A percentile compares a stretch with the other conserved stretches of the same genome.
phyloP scores from a whole-genome alignment of 2,797 vertebrate species.

The Cynopterus sphinx region DNA sequence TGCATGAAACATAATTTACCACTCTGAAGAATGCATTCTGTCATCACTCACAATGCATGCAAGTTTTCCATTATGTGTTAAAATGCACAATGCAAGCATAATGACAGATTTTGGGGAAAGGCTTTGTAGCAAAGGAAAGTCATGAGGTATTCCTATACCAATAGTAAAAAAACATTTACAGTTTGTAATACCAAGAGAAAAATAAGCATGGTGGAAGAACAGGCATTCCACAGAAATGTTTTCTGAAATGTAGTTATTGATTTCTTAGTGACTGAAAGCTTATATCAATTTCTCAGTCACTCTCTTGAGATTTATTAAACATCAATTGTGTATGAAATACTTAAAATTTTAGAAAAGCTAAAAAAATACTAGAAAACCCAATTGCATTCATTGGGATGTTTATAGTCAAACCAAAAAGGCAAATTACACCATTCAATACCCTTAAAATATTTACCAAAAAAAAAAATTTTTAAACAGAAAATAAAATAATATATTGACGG shows the following conservation, averaged over 20 bases:
- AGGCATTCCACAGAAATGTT: slow-evolving; percentile 52
- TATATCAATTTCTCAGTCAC: slow-evolving; percentile 10
- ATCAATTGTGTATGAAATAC: background rate
- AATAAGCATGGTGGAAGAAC: slow-evolving; percentile 49
- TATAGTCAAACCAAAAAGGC: background rate
- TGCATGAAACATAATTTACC: slow-evolving; percentile 74
- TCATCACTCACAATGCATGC: slow-evolving; percentile 59
- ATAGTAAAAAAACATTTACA: slow-evolving; percentile 68
- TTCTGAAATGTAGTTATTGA: slow-evolving; percentile 38
- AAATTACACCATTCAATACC: background rate
- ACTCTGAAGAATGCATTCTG: slow-evolving; percentile 71
- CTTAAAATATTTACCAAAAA: background rate
- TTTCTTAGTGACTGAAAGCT: slow-evolving; percentile 27
- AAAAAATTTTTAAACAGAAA: background rate
- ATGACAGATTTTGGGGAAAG: slow-evolving; percentile 63
- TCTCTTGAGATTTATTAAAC: background rate
- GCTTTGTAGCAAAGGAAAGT: slow-evolving; percentile 65
- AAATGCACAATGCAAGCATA: slow-evolving; percentile 66
- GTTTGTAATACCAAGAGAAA: slow-evolving; percentile 59
- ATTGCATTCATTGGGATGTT: background rate
- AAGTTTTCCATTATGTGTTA: slow-evolving; percentile 67
- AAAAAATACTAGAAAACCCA: background rate
- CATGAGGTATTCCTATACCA: slow-evolving; percentile 61
- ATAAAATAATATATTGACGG: background rate
- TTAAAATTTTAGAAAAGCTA: background rate